Evolutionary conservation across 2,888 invertebrate genomes (phyloP), one percentile per base, ranked within the genome.

Genomic region (Pseudolycoriella hygida): DNA sequence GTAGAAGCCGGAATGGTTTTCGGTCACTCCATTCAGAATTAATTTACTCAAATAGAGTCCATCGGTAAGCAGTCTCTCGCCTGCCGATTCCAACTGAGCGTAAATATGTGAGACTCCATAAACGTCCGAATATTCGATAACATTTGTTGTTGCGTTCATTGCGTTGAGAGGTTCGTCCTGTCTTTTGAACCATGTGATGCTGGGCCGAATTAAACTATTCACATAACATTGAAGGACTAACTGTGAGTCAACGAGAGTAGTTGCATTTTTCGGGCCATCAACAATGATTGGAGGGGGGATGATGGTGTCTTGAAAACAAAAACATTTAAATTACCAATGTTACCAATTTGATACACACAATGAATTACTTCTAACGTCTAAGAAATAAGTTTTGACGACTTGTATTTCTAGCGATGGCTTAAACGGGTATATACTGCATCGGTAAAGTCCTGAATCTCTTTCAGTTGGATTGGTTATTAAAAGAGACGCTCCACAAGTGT

Each of bases 181-280:
- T 38, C 58, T 56, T 2, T 57, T 55, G 47, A 64, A 62, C 64
- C 64, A 64, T 51, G 60, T 61, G 10, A 66, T 62, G n/a, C 53
- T 51, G 14, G 58, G 56, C 49, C 57, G 58, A 39, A 56, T 57
- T 49, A 59, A 60, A 50, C 65, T 63, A 42, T 57, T 56, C 1
- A 63, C 62, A 3, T 60, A 57, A 32, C 64, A 64, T 48, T 63
- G 61, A 19, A 64, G 58, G 1, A 62, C 60, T 11, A 56, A 58
- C 41, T 58, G 60, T 5, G 53, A 53, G 18, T 59, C 58, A 18
- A 53, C 46, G 1, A 47, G 20, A 1, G 51, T 52, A 1, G 59
- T 57, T 40, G 57, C 56, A 38, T 65, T 64, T 19, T 39, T 12
- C 5, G 61, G 62, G 51, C 55, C 55, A 3, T 55, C 52, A 48